Percentiles rank a stretch among this genome's conserved stretches.
Evolutionary conservation across 1,140 invertebrate species (phyloP).

Genomic region (Drosophila simulans): DNA sequence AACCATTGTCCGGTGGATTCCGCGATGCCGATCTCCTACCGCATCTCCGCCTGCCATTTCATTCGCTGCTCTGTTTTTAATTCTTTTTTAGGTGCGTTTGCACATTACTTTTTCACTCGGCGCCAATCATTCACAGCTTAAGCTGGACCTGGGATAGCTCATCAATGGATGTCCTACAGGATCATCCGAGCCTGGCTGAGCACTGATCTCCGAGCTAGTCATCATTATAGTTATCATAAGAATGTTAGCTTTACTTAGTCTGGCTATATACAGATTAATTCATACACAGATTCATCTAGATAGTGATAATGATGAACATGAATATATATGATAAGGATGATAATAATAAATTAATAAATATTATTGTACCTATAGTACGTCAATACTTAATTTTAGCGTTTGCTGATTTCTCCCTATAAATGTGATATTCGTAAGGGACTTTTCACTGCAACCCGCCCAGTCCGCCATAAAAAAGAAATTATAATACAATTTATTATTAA

Average conservation of each 20-base stretch:
- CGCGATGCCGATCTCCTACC: constrained; percentile 19
- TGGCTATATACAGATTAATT: too few species aligned
- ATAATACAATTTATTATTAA: constrained; percentile 76
- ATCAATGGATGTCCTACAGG: not conserved
- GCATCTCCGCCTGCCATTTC: constrained; percentile 38
- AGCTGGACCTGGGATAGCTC: not conserved
- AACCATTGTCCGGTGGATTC: not conserved
- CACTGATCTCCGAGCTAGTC: too few species aligned
- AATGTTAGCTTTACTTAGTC: too few species aligned
- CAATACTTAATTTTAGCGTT: not conserved
- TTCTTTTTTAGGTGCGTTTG: constrained; percentile 65
- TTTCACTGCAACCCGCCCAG: not conserved
- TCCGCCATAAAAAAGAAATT: constrained; percentile 56
- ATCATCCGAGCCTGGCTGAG: not conserved
- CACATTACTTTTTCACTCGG: constrained; percentile 35
- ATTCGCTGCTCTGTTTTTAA: constrained; percentile 51
- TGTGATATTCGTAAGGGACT: not conserved
- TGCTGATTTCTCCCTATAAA: not conserved
- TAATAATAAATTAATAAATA: not conserved
- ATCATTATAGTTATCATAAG: too few species aligned
- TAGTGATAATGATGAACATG: too few species aligned
- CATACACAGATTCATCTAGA: too few species aligned
- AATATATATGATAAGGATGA: too few species aligned
- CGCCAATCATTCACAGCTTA: constrained; percentile 42
- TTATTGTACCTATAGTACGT: not conserved